Conservation (phyloP, 2,888 invertebrate species). For the Pycnomerus fuliginosus region DNA sequence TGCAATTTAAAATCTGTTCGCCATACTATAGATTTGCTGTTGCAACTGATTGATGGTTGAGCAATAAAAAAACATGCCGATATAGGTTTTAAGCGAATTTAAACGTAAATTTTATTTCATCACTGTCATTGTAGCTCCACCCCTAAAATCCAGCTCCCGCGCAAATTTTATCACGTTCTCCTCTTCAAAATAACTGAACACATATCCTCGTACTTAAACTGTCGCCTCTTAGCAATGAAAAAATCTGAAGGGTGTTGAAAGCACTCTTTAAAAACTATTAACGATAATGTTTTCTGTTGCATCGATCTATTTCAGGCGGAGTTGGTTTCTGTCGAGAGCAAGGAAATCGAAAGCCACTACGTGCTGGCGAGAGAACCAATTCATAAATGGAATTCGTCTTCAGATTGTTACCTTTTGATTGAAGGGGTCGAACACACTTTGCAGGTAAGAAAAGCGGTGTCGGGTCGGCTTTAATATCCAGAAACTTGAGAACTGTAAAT, state of each 20-base stretch:
- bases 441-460: slow-evolving; percentile 60
- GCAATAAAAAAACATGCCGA: too few relatives aligned
- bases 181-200: too few relatives aligned
- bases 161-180: too few relatives aligned
- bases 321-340: slow-evolving; percentile 67
- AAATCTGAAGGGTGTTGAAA: too few relatives aligned
- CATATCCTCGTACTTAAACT: too few relatives aligned
- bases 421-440: slow-evolving; percentile 65
- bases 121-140: too few relatives aligned
- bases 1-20: neutral
- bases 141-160: too few relatives aligned
- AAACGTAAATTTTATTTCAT: too few relatives aligned
- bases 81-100: too few relatives aligned
- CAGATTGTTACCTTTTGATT: slow-evolving; percentile 66
- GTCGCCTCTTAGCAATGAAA: too few relatives aligned
- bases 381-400: slow-evolving; percentile 67
- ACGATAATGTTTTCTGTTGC: neutral
- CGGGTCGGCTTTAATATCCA: too few relatives aligned
- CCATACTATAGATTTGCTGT: slow-evolving; percentile 5
- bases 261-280: neutral
- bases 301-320: slow-evolving; percentile 59
- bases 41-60: slow-evolving; percentile 5
- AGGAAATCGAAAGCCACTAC: slow-evolving; percentile 70
- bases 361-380: slow-evolving; percentile 65
- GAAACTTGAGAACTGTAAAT: too few relatives aligned